A percentile compares a stretch with the other conserved stretches of the same genome.
Conservation (phyloP, 2,888 invertebrate genomes). For the Alloscopus bannaensis region DNA sequence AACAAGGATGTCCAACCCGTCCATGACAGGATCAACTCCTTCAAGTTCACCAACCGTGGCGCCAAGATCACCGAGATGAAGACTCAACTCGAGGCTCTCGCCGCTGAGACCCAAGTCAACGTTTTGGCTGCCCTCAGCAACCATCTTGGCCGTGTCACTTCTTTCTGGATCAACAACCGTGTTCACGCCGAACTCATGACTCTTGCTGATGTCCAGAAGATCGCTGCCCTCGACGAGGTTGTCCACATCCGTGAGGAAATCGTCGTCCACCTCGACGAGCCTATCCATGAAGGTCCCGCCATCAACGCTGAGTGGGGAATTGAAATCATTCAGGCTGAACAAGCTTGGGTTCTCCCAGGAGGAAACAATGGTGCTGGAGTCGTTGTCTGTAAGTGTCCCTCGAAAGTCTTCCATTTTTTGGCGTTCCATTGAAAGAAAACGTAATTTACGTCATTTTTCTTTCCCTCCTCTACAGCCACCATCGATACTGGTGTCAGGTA, state of each 20-base stretch:
- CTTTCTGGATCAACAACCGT: slow-evolving; percentile 54
- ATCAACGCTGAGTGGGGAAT: slow-evolving; percentile 56
- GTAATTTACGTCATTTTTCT: background rate
- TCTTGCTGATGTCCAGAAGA: background rate
- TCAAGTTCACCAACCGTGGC: slow-evolving; percentile 31
- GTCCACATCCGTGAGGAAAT: slow-evolving; percentile 19
- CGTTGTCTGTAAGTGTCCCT: slow-evolving; percentile 36
- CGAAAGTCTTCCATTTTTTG: too few species aligned
- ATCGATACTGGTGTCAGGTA: slow-evolving; percentile 56
- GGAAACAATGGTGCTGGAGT: slow-evolving; percentile 46
- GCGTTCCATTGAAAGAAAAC: background rate
- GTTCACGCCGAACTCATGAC: slow-evolving; percentile 24
- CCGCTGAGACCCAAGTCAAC: slow-evolving; percentile 34
- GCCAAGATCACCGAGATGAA: slow-evolving; percentile 42
- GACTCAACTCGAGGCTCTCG: slow-evolving; percentile 26
- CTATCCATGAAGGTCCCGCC: background rate
- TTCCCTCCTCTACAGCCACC: background rate
- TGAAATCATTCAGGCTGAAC: slow-evolving; percentile 34
- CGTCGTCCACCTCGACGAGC: slow-evolving; percentile 14
- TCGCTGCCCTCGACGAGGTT: slow-evolving; percentile 30
- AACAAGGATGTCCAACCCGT: slow-evolving; percentile 1
- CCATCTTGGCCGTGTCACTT: background rate
- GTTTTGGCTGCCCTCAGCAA: slow-evolving; percentile 2
- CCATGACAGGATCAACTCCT: slow-evolving; percentile 1
- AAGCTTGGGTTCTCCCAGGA: slow-evolving; percentile 38